phyloP scores from a whole-genome alignment of 1,140 invertebrate genomes.

The Lineus longissimus region DNA sequence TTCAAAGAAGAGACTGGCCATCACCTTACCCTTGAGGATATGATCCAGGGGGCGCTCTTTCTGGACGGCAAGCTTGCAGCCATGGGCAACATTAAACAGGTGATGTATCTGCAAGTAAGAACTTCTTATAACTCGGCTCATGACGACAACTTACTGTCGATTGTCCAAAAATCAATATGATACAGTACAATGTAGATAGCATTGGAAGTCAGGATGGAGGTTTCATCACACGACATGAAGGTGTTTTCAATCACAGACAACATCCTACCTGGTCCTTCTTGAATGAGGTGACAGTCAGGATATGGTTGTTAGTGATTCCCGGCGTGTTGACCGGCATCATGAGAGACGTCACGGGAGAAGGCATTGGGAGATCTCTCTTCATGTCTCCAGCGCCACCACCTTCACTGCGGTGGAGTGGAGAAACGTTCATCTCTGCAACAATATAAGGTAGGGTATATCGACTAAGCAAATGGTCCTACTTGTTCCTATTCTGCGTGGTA shows the following conservation, averaged over 20 bases:
- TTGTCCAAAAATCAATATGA: neutral
- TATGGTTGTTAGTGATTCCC: constrained; percentile 71
- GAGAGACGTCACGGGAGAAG: constrained; percentile 25
- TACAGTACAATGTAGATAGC: neutral
- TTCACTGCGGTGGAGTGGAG: too few relatives aligned
- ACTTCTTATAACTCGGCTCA: too few relatives aligned
- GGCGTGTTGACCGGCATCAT: constrained; percentile 28
- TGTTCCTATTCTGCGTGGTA: too few relatives aligned
- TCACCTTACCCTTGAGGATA: constrained; percentile 85
- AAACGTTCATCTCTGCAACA: too few relatives aligned
- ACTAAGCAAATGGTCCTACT: too few relatives aligned
- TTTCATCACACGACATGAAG: too few relatives aligned
- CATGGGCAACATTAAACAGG: constrained; percentile 90
- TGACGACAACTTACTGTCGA: neutral
- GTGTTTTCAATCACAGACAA: too few relatives aligned
- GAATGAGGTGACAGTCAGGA: constrained; percentile 82
- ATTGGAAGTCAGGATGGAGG: too few relatives aligned
- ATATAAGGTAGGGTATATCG: too few relatives aligned
- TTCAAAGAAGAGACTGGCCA: constrained; percentile 97
- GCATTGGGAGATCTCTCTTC: constrained; percentile 27
- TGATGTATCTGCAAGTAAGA: constrained; percentile 71
- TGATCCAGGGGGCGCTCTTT: constrained; percentile 83
- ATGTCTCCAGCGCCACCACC: constrained; percentile 32
- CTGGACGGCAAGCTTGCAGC: constrained; percentile 73
- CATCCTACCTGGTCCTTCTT: constrained; percentile 70